Base-by-base conservation (phyloP, 2,113 vertebrate genomes). In the Tenrec ecaudatus region DNA sequence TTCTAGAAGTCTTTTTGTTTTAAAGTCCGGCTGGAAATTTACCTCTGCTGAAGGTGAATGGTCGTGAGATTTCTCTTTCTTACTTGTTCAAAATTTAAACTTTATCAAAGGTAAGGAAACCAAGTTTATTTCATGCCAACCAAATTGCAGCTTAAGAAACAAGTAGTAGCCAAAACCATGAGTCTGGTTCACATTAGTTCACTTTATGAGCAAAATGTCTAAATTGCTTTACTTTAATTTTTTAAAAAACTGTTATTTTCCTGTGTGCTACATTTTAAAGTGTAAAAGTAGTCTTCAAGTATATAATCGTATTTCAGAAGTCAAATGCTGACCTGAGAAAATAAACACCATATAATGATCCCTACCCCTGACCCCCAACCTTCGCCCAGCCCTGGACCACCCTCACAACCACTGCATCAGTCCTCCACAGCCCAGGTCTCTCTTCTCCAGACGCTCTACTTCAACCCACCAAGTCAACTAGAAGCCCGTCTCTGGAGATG, bases 221-320 rank as follows among this genome's bases (percentile, higher is more conserved):
- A 57, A 90, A 1, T 3, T 71, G 11, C 58, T 84, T 20, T 1
- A 29, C 82, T 82, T 80, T 83, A 80, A 75, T 5, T n/a, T n/a
- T n/a, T n/a, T 1, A 64, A 31, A 66, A 29, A 80, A 47, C 40
- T 0, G 36, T 12, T 29, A 27, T 78, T 78, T 36, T 73, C 38
- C 1, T 19, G 1, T 47, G 14, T 0, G 64, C 43, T 78, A 77
- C 2, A 80, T 60, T 66, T 79, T 6, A 58, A 86, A 43, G 17
- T 57, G 80, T 4, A 27, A 64, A 86, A 89, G 15, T n/a, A 2
- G 33, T 84, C 15, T 43, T 92, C 36, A 80, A 47, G 88, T 66
- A 66, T 25, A 81, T 15, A 95, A 66, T 62, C 40, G 71, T 25
- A 86, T 53, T 88, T 91, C n/a, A 82, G n/a, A 84, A 75, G 14